A percentile compares a stretch with the other conserved stretches of the same genome.
These are phyloP conservation scores for Dusona sp. DNA, from an alignment of 2,888 invertebrate species.

Conservation along the genomic window DNA sequence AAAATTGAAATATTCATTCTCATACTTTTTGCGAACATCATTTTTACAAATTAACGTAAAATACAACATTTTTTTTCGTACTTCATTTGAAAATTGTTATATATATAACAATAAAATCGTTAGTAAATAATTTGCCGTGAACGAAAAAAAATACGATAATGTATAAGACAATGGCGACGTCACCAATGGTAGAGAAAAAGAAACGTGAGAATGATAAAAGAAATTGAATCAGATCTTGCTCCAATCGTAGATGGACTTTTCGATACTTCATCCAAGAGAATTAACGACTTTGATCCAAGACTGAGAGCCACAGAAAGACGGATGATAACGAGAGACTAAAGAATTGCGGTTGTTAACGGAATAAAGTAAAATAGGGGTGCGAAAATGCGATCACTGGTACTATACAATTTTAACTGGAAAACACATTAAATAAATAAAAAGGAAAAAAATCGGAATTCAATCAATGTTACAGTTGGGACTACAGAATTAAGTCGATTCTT, in stretches of 20 bases:
- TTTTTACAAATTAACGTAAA: not conserved
- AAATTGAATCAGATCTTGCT: not conserved
- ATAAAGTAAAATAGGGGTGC: too few species aligned
- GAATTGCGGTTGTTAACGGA: slow-evolving; percentile 53
- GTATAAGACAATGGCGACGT: not conserved
- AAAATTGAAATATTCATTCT: slow-evolving; percentile 15
- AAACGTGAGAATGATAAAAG: not conserved
- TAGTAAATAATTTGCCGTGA: not conserved
- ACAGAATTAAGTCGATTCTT: not conserved
- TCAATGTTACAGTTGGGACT: too few species aligned
- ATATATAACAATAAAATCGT: not conserved
- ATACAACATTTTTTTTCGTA: not conserved
- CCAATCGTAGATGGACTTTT: slow-evolving; percentile 56
- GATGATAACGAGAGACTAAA: slow-evolving; percentile 53
- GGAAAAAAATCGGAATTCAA: not conserved
- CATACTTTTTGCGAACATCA: not conserved
- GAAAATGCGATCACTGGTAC: too few species aligned
- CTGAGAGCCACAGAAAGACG: slow-evolving; percentile 52
- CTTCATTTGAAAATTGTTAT: not conserved
- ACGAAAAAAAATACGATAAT: not conserved
- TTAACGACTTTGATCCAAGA: slow-evolving; percentile 81
- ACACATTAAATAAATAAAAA: too few species aligned
- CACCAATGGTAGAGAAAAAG: not conserved
- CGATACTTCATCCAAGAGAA: slow-evolving; percentile 65
- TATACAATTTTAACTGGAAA: too few species aligned